Percentiles rank a stretch among this genome's conserved stretches.
phyloP scores from a whole-genome alignment of 2,888 invertebrate species.

The Drosophila neotestacea region DNA sequence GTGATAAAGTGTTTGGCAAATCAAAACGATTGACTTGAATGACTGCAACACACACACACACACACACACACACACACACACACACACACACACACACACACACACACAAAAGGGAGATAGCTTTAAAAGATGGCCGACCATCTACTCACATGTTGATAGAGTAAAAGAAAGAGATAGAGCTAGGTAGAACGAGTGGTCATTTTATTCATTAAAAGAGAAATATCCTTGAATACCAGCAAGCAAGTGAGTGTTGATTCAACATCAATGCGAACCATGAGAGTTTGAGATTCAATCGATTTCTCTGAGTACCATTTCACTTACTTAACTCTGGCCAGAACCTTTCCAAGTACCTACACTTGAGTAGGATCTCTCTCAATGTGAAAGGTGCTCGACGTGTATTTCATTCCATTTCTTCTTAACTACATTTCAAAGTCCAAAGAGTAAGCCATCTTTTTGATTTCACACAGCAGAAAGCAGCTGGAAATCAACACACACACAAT shows the following conservation, averaged over 20 bases:
- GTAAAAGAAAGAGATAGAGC: not conserved
- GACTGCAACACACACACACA: conserved; percentile 27
- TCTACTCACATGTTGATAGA: not conserved
- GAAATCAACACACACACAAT: not conserved
- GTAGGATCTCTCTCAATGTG: conserved; percentile 6
- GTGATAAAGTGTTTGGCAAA: conserved; percentile 76
- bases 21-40: conserved; percentile 68
- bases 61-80: not conserved
- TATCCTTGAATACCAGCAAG: conserved; percentile 18
- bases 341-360: not conserved
- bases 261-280: conserved; percentile 29
- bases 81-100: not conserved
- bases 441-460: not conserved
- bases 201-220: conserved; percentile 46
- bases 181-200: conserved; percentile 18
- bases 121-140: conserved; percentile 1
- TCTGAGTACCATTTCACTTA: conserved; percentile 11
- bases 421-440: not conserved
- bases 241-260: conserved; percentile 39
- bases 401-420: not conserved
- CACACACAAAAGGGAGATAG: not conserved
- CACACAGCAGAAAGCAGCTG: not conserved
- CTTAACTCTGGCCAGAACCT: conserved; percentile 3
- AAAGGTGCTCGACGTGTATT: conserved; percentile 3
- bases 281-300: conserved; percentile 16